Evolutionary conservation across 2,113 vertebrate genomes (phyloP), one percentile per base, ranked within the genome.

Genomic region (Tor tambroides): DNA sequence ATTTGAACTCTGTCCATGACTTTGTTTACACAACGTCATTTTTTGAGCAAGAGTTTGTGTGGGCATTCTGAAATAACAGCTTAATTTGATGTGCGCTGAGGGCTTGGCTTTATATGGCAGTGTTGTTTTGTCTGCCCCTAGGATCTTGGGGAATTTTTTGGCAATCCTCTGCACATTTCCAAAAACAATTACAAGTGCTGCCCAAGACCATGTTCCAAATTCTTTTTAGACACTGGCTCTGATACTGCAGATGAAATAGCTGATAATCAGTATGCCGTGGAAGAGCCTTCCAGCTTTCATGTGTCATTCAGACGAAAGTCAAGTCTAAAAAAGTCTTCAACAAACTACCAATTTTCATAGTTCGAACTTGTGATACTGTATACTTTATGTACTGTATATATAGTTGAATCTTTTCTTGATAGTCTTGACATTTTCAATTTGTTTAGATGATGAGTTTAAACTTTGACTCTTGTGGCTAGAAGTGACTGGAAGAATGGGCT

Each of bases 91-190:
- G 80, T 87, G 84, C 10, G 65, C 86, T 86, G 11, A 85, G 87
- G 88, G 86, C 79, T 72, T 91, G 87, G 87, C 92, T 94, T 94
- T 92, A 92, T 92, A 92, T 92, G 93, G 92, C 90, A 92, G 89
- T 87, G 51, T 83, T 91, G 92, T 92, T 93, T 91, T 86, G 88
- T 92, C 88, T 91, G 89, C 71, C 71, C 43, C 5, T 4, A 83
- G 86, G 86, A 91, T 87, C 88, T 87, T 88, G 88, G 88, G 86
- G 90, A 91, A 88, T 35, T 65, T 88, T 89, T 67, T 87, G 87
- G 85, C 85, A 72, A 87, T 82, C 32, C 32, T 77, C 89, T 86
- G 35, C 49, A 81, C 85, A 59, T 89, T 89, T 90, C 84, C 78
- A 86, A 90, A 89, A 92, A 91, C 88, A 91, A 91, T 90, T 89